phyloP scores from a whole-genome alignment of 1,140 invertebrate genomes.

The Saxidomus purpurata region DNA sequence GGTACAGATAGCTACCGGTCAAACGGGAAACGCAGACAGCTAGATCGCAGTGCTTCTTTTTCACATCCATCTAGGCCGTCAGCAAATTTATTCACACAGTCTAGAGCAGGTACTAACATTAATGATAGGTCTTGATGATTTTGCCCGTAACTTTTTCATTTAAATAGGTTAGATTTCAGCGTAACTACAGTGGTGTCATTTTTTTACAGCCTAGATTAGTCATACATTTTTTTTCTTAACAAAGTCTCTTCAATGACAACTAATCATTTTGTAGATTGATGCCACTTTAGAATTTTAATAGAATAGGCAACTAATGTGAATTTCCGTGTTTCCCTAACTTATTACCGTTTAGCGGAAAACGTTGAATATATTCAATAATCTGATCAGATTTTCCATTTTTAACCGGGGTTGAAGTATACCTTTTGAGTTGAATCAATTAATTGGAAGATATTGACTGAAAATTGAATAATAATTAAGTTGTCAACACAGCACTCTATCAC shows the following conservation, averaged over 20 bases:
- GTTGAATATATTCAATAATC: too few relatives aligned
- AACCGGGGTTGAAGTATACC: not conserved
- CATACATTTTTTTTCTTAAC: not conserved
- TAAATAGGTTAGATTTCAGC: not conserved
- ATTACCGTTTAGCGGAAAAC: not conserved
- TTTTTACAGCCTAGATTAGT: not conserved
- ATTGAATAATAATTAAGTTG: conserved; percentile 36
- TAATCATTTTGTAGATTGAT: not conserved
- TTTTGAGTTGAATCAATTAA: not conserved
- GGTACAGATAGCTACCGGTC: not conserved
- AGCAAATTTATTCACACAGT: not conserved
- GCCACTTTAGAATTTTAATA: not conserved
- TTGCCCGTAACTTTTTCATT: not conserved
- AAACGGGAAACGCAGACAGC: conserved; percentile 16
- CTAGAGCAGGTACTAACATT: conserved; percentile 31
- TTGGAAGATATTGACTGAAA: conserved; percentile 12
- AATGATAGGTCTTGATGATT: not conserved
- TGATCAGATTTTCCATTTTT: not conserved
- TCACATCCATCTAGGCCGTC: conserved; percentile 30
- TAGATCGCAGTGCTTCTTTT: conserved; percentile 63
- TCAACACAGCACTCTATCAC: not conserved
- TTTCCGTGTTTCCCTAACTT: too few relatives aligned
- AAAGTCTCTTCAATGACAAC: not conserved
- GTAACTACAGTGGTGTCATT: not conserved
- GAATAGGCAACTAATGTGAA: not conserved